These are phyloP conservation scores for Andrena cerasifolii DNA, from an alignment of 1,140 invertebrate genomes.

Conservation along the genomic window DNA sequence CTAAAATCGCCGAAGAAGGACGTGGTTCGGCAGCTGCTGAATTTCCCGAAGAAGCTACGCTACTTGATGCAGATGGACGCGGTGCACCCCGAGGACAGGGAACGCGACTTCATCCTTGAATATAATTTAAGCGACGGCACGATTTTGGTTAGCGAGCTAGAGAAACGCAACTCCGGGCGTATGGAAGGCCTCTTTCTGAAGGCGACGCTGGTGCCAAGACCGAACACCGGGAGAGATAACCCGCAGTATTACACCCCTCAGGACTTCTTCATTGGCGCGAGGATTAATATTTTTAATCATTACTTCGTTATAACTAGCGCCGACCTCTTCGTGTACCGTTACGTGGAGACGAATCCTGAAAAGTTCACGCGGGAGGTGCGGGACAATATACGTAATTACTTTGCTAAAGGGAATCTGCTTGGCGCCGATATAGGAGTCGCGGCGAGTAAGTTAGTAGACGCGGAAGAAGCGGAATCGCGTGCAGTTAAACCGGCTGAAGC, in stretches of 20 bases:
- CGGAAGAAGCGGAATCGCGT: not conserved
- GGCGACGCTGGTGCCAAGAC: constrained; percentile 86
- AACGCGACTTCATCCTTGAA: constrained; percentile 86
- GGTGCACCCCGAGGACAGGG: constrained; percentile 86
- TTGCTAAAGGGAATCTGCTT: constrained; percentile 74
- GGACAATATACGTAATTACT: constrained; percentile 85
- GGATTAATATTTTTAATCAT: constrained; percentile 86
- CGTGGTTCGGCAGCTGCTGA: constrained; percentile 85
- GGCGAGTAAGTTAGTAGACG: constrained; percentile 28
- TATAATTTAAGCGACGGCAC: constrained; percentile 86
- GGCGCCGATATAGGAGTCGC: constrained; percentile 42
- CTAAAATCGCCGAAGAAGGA: constrained; percentile 88
- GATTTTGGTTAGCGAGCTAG: constrained; percentile 85
- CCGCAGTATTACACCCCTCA: constrained; percentile 86
- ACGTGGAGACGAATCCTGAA: constrained; percentile 86
- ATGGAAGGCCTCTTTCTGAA: constrained; percentile 88
- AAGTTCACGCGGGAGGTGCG: constrained; percentile 86
- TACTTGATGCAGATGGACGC: constrained; percentile 86
- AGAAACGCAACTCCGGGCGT: constrained; percentile 86
- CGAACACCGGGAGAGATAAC: constrained; percentile 84
- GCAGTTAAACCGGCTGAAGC: not conserved
- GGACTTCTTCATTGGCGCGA: constrained; percentile 87
- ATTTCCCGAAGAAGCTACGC: constrained; percentile 85
- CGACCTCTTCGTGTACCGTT: constrained; percentile 87
- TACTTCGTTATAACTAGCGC: constrained; percentile 87